Percentiles rank a stretch among this genome's conserved stretches.
phyloP scores from a whole-genome alignment of 35 echinoderm and acorn worm genomes.

The Chiridota heheva region DNA sequence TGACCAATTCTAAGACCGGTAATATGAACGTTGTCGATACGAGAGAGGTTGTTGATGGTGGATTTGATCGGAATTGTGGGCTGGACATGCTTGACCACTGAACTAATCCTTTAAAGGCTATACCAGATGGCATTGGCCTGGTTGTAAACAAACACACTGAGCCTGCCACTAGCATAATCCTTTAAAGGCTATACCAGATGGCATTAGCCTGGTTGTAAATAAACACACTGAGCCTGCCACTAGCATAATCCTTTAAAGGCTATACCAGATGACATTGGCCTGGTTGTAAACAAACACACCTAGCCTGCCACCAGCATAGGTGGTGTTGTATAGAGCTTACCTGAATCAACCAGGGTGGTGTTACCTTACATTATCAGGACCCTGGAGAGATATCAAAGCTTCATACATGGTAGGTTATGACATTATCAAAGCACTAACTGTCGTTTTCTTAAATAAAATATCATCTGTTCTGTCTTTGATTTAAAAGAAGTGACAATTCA shows the following conservation, averaged over 20 bases:
- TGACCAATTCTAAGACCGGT: no score
- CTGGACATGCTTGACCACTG: no score
- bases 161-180: background rate
- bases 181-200: no score
- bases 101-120: background rate
- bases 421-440: background rate
- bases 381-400: background rate
- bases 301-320: conserved; percentile 72
- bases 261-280: conserved; percentile 73
- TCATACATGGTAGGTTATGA: background rate
- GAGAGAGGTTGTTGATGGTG: no score
- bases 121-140: no score
- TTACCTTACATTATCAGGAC: no score
- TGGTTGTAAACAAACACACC: conserved; percentile 86
- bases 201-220: no score
- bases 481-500: no score
- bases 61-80: no score
- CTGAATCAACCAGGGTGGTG: conserved; percentile 69
- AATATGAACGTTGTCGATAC: no score
- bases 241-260: conserved; percentile 33
- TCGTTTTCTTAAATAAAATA: background rate
- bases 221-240: no score
- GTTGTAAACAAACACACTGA: background rate
- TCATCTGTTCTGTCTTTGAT: background rate
- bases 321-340: conserved; percentile 80